Conservation (phyloP, 2,797 vertebrate genomes). For the Chloroceryle amazona region DNA sequence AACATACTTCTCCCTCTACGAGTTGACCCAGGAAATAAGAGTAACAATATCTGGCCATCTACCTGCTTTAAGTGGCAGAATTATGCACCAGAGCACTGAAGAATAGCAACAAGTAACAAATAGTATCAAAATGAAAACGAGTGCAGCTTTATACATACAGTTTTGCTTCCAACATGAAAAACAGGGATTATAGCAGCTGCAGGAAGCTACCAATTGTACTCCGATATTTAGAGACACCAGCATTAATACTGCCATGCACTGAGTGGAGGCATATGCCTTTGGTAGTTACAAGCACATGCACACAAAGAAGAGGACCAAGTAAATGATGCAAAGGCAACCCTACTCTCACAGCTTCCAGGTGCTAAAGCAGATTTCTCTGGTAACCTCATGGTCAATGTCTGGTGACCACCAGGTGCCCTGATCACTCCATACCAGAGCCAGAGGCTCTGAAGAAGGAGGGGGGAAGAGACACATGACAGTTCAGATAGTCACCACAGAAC, state of each 20-base stretch:
- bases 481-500: background rate
- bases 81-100: background rate
- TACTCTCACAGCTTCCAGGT: background rate
- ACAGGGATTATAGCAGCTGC: fast-evolving
- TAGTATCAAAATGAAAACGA: background rate
- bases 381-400: background rate
- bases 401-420: background rate
- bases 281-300: background rate
- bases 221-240: background rate
- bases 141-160: fast-evolving
- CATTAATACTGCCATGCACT: fast-evolving
- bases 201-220: background rate
- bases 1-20: background rate
- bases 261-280: background rate
- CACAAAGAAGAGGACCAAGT: background rate
- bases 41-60: background rate
- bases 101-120: background rate
- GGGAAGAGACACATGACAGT: background rate
- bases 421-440: background rate
- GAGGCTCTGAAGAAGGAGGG: background rate
- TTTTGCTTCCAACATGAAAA: background rate
- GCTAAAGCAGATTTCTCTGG: background rate
- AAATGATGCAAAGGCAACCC: background rate
- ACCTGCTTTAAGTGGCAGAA: background rate
- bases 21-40: background rate